Percentiles rank a stretch among this genome's conserved stretches.
phyloP scores from a whole-genome alignment of 2,888 invertebrate species.

The Camptogramma bilineatum region DNA sequence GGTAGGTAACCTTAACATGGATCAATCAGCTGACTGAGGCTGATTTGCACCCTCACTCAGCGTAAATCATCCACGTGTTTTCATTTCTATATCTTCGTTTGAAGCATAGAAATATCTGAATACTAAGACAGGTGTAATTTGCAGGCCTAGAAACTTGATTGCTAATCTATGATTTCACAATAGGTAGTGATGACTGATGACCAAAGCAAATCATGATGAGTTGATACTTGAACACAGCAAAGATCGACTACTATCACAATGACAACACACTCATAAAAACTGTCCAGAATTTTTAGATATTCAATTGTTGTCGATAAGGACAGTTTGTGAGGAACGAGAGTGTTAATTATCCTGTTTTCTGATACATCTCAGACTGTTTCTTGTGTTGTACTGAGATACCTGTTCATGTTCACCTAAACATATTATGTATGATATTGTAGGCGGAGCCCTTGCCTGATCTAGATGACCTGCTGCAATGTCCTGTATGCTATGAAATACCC shows the following conservation, averaged over 20 bases:
- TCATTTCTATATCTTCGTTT: not conserved
- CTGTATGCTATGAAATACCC: conserved; percentile 84
- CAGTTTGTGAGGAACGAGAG: no score
- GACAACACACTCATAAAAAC: no score
- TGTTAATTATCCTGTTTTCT: no score
- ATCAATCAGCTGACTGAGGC: conserved; percentile 10
- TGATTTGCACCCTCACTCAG: not conserved
- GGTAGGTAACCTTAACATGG: not conserved
- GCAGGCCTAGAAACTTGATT: not conserved
- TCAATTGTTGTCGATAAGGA: no score
- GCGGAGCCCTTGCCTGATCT: conserved; percentile 74
- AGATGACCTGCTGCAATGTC: conserved; percentile 85
- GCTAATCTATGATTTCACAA: not conserved
- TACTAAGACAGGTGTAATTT: not conserved
- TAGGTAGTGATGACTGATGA: not conserved
- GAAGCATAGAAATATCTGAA: not conserved
- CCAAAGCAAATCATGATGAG: not conserved
- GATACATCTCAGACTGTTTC: no score
- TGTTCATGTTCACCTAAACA: not conserved
- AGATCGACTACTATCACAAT: no score
- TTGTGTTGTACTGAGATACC: not conserved
- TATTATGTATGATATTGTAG: conserved; percentile 52
- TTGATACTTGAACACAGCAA: not conserved
- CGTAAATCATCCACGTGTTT: conserved; percentile 26
- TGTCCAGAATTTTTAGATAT: no score